Percentiles rank a stretch among this genome's conserved stretches.
These are phyloP conservation scores for Pogonomyrmex barbatus DNA, from an alignment of 1,140 invertebrate genomes.

Conservation along the genomic window DNA sequence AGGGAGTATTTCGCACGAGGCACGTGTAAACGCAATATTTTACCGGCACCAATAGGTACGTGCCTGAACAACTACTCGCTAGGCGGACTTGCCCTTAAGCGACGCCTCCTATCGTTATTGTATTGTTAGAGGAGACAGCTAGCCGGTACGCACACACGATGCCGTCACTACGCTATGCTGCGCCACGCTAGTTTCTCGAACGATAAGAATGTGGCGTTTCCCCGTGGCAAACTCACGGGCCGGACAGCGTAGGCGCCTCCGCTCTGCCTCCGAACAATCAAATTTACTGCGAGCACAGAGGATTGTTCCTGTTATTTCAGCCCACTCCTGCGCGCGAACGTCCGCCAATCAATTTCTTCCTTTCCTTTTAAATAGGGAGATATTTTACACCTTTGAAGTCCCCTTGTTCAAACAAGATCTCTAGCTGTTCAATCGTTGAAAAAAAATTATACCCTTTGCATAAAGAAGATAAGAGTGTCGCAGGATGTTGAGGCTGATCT, in stretches of 20 bases:
- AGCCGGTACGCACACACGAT: conserved; percentile 19
- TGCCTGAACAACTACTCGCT: conserved; percentile 21
- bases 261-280: conserved; percentile 69
- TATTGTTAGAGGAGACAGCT: conserved; percentile 58
- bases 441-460: neutral
- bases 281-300: conserved; percentile 67
- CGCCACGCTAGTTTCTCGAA: conserved; percentile 46
- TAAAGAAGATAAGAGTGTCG: neutral
- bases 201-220: conserved; percentile 73
- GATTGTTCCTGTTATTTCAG: conserved; percentile 47
- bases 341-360: conserved; percentile 31
- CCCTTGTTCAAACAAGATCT: neutral
- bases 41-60: conserved; percentile 34
- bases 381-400: neutral
- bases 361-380: neutral
- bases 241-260: conserved; percentile 65
- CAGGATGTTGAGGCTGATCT: neutral
- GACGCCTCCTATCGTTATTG: conserved; percentile 62
- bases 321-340: conserved; percentile 20
- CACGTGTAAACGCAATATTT: conserved; percentile 37
- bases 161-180: conserved; percentile 22
- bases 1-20: conserved; percentile 6
- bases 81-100: conserved; percentile 49
- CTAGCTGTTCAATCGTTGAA: neutral
- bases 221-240: conserved; percentile 16